These are phyloP conservation scores for Pseudomugil gertrudae DNA, from an alignment of 2,797 vertebrate species.

Conservation along the genomic window DNA sequence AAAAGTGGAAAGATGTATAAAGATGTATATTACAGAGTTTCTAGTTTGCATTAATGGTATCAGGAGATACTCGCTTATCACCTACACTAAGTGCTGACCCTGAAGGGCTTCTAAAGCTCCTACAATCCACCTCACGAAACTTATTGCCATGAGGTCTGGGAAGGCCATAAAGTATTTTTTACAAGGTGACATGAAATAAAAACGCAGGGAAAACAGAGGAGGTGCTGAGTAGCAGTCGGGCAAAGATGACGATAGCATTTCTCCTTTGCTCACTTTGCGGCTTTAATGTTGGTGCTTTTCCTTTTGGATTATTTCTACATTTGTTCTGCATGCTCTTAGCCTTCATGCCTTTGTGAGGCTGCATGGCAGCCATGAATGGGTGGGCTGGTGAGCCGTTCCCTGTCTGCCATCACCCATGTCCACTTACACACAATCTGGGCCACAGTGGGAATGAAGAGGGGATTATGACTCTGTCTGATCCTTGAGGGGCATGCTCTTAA, in stretches of 20 bases:
- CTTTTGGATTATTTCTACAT: slow-evolving; percentile 1
- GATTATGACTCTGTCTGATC: slow-evolving; percentile 80
- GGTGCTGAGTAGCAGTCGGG: slow-evolving; percentile 34
- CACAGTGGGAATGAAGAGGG: slow-evolving; percentile 78
- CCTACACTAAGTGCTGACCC: slow-evolving; percentile 64
- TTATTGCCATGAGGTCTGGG: slow-evolving; percentile 64
- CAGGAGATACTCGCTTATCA: slow-evolving; percentile 71
- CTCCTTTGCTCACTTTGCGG: slow-evolving; percentile 15
- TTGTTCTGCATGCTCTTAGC: slow-evolving; percentile 9
- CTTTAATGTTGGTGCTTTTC: slow-evolving; percentile 22
- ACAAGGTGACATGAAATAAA: slow-evolving; percentile 83
- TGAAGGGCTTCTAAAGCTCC: slow-evolving; percentile 64
- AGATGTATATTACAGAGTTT: slow-evolving; percentile 39
- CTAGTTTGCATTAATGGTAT: slow-evolving; percentile 51
- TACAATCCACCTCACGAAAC: slow-evolving; percentile 58
- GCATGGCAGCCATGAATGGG: slow-evolving; percentile 35
- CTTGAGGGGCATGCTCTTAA: slow-evolving; percentile 79
- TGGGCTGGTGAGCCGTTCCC: slow-evolving; percentile 64
- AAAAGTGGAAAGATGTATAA: background rate
- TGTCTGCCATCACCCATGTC: slow-evolving; percentile 80
- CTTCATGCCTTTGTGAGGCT: slow-evolving; percentile 36
- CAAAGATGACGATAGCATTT: slow-evolving; percentile 30
- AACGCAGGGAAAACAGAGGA: slow-evolving; percentile 60
- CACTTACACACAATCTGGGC: slow-evolving; percentile 75
- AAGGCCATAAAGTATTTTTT: slow-evolving; percentile 80